Percentiles rank a stretch among this genome's conserved stretches.
phyloP scores from a whole-genome alignment of 2,113 vertebrate genomes.

The Brachionichthys hirsutus region DNA sequence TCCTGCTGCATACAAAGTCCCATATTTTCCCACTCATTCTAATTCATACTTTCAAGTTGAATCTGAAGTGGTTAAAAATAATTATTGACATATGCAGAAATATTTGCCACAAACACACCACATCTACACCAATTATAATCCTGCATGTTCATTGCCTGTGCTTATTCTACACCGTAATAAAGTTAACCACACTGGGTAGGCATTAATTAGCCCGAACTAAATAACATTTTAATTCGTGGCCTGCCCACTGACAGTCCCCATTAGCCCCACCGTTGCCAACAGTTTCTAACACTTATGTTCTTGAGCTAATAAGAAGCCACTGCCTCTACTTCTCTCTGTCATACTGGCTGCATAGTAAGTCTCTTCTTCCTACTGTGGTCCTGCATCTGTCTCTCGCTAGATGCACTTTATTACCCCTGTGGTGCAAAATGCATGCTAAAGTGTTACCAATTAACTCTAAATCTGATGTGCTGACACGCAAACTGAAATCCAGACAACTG shows the following conservation, averaged over 20 bases:
- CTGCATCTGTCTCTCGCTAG: slow-evolving; percentile 1
- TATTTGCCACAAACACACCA: not conserved
- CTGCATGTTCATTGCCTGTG: not conserved
- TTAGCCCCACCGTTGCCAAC: slow-evolving; percentile 31
- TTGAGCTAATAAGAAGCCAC: slow-evolving; percentile 22
- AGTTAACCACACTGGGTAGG: slow-evolving; percentile 34
- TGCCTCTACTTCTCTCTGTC: slow-evolving; percentile 20
- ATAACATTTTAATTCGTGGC: slow-evolving; percentile 59
- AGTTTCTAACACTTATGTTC: slow-evolving; percentile 32
- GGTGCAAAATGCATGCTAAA: slow-evolving; percentile 47
- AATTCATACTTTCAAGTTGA: slow-evolving; percentile 6
- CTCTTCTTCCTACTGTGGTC: slow-evolving; percentile 4
- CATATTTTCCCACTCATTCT: not conserved
- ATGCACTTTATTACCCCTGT: slow-evolving; percentile 38
- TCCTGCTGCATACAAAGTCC: not conserved
- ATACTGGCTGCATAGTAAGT: slow-evolving; percentile 6
- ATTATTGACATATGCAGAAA: not conserved
- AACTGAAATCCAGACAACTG: slow-evolving; percentile 39
- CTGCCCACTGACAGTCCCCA: slow-evolving; percentile 33
- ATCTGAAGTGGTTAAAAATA: not conserved
- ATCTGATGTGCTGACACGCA: slow-evolving; percentile 18
- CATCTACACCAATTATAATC: slow-evolving; percentile 10
- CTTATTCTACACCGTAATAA: slow-evolving; percentile 21
- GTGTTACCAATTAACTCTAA: slow-evolving; percentile 66
- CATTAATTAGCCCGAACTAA: slow-evolving; percentile 47